These are phyloP conservation scores for Candidula unifasciata DNA, from an alignment of 2,888 invertebrate genomes.

Conservation along the genomic window DNA sequence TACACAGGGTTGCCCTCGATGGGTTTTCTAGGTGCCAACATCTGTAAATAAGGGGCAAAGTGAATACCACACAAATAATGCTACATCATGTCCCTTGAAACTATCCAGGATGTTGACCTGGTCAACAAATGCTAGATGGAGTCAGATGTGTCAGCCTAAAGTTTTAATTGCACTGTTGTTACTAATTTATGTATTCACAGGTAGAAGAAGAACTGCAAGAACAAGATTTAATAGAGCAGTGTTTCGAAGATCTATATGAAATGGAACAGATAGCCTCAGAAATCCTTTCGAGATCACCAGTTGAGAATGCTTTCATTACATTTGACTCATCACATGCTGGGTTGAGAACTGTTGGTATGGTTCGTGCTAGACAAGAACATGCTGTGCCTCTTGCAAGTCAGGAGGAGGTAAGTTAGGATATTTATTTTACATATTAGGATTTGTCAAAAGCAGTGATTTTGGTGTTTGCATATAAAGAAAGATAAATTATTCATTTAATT, in stretches of 20 bases:
- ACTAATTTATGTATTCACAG: slow-evolving; percentile 54
- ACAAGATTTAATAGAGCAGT: slow-evolving; percentile 72
- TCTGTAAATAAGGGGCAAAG: too few species aligned
- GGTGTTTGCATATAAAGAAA: slow-evolving; percentile 15
- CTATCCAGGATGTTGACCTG: too few species aligned
- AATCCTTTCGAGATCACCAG: slow-evolving; percentile 48
- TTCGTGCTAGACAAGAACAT: slow-evolving; percentile 45
- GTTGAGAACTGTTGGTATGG: slow-evolving; percentile 46
- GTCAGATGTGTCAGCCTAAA: too few species aligned
- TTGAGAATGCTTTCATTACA: slow-evolving; percentile 49
- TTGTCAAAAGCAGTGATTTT: too few species aligned
- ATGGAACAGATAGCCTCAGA: slow-evolving; percentile 64
- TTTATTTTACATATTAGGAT: too few species aligned
- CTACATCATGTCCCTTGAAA: too few species aligned
- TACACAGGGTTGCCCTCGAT: too few species aligned
- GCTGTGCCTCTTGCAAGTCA: slow-evolving; percentile 4
- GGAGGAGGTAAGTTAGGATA: slow-evolving; percentile 29
- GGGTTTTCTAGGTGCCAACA: too few species aligned
- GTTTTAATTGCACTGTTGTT: background rate
- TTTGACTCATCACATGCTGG: slow-evolving; percentile 48
- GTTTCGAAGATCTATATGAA: slow-evolving; percentile 72
- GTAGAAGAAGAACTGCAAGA: slow-evolving; percentile 73
- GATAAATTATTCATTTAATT: background rate
- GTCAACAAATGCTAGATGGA: too few species aligned
- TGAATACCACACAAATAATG: too few species aligned